Percentiles rank a stretch among this genome's conserved stretches.
Evolutionary conservation across 2,888 invertebrate genomes (phyloP).

Genomic region (Rhagium mordax): DNA sequence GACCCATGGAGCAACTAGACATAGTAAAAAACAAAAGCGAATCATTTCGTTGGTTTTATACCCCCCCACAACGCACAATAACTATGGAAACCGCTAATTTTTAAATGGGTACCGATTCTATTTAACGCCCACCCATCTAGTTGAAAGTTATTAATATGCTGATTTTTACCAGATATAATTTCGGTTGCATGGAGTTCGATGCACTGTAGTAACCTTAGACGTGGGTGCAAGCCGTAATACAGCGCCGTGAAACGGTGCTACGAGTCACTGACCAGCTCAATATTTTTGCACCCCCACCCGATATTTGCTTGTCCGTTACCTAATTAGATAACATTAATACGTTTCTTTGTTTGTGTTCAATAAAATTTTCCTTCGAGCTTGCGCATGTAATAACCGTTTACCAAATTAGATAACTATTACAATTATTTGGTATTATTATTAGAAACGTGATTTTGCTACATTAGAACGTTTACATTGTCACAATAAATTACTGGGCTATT

Average conservation of each 20-base stretch:
- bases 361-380: not conserved
- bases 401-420: conserved; percentile 3
- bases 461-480: not conserved
- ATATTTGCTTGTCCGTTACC: conserved; percentile 10
- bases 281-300: conserved; percentile 35
- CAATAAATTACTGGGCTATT: not conserved
- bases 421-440: not conserved
- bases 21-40: conserved; percentile 40
- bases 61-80: not conserved
- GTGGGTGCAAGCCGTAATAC: conserved; percentile 45
- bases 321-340: conserved; percentile 9
- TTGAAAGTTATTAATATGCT: not conserved
- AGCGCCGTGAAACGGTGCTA: conserved; percentile 22
- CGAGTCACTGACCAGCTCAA: conserved; percentile 55
- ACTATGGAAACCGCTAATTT: not conserved
- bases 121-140: not conserved
- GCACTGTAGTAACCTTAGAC: conserved; percentile 51
- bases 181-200: conserved; percentile 42
- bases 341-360: conserved; percentile 11
- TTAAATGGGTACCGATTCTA: not conserved
- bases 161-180: not conserved
- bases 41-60: conserved; percentile 21
- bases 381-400: not conserved
- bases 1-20: conserved; percentile 41
- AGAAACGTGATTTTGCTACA: not conserved